A percentile compares a stretch with the other conserved stretches of the same genome.
Conservation (phyloP, 2,888 invertebrate genomes). For the Eulithis prunata region DNA sequence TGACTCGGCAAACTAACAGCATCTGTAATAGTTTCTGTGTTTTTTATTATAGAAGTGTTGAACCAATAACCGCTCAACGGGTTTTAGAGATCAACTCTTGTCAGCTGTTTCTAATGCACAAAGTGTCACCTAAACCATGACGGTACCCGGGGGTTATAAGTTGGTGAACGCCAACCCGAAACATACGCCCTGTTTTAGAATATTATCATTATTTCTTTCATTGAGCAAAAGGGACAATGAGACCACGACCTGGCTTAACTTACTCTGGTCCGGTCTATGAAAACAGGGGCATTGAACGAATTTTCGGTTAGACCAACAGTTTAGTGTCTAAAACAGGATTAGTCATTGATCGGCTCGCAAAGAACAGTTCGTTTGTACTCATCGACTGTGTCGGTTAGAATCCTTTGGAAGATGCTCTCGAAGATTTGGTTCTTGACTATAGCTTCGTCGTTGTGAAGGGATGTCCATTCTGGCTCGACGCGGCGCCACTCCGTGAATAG, state of each 20-base stretch:
- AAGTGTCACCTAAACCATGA: no score
- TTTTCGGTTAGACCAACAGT: background rate
- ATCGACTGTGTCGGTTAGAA: conserved; percentile 71
- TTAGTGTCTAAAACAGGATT: background rate
- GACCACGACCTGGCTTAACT: no score
- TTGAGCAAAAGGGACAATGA: background rate
- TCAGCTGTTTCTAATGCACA: no score
- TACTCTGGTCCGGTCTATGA: background rate
- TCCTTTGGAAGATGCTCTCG: conserved; percentile 73
- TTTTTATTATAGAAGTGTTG: no score
- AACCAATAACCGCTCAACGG: no score
- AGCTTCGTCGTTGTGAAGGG: conserved; percentile 69
- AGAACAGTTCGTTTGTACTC: conserved; percentile 69
- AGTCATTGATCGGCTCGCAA: conserved; percentile 9
- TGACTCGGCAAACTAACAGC: background rate
- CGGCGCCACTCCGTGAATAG: conserved; percentile 75
- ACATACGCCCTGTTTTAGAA: no score
- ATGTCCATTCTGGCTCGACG: conserved; percentile 78
- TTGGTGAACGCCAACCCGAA: no score
- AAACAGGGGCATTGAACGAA: background rate
- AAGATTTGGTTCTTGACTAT: conserved; percentile 74
- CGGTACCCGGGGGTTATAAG: no score
- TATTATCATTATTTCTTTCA: background rate
- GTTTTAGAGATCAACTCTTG: no score
- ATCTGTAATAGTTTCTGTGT: no score